A percentile compares a stretch with the other conserved stretches of the same genome.
Conservation (phyloP, 2,888 invertebrate genomes). For the Schrankia costaestrigalis region DNA sequence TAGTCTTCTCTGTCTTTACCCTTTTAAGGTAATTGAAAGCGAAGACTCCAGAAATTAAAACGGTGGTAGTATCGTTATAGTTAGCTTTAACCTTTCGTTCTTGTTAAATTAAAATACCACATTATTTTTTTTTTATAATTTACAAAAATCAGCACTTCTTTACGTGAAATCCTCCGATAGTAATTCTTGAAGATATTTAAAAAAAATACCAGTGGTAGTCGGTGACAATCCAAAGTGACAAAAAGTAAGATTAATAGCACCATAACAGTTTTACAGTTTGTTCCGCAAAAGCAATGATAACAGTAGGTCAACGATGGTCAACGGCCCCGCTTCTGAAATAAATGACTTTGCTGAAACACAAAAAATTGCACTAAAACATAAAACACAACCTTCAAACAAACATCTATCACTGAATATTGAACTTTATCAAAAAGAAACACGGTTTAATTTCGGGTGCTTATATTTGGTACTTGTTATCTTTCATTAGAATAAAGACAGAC, state of each 20-base stretch:
- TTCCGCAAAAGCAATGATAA: constrained; percentile 35
- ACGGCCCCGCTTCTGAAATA: constrained; percentile 40
- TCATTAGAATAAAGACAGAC: constrained; percentile 13
- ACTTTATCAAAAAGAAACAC: rapidly evolving
- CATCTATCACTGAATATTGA: background rate
- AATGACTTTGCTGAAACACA: constrained; percentile 51
- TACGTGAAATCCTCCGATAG: no score
- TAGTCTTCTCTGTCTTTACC: no score
- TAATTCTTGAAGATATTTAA: no score
- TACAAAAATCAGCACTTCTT: no score
- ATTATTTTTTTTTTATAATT: no score
- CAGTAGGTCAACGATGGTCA: constrained; percentile 46
- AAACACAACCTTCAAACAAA: constrained; percentile 3
- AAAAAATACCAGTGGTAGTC: background rate
- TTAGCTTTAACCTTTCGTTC: no score
- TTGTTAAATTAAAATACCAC: no score
- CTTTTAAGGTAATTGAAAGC: no score
- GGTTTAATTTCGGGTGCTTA: constrained; percentile 6
- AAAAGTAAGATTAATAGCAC: constrained; percentile 20
- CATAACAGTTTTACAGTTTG: constrained; percentile 33
- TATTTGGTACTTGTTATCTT: constrained; percentile 8
- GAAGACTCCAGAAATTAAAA: no score
- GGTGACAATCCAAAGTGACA: constrained; percentile 16
- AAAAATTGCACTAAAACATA: constrained; percentile 31
- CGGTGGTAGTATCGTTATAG: no score